Conservation (phyloP, 2,888 invertebrate species). For the Orthosia gracilis region DNA sequence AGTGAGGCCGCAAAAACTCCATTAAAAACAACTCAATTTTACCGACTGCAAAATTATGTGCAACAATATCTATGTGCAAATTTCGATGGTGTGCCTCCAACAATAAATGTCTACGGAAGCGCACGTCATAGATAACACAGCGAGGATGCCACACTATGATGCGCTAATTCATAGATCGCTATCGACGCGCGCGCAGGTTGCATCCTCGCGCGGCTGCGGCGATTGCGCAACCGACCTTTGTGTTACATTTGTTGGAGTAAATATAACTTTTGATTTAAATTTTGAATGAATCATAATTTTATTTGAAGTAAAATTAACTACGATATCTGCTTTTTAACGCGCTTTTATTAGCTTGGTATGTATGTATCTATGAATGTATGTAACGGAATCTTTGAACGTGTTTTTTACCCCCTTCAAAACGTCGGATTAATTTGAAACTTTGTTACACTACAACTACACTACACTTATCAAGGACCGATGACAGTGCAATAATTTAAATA, state of each 20-base stretch:
- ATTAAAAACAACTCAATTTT: background rate
- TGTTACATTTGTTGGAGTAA: slow-evolving; percentile 47
- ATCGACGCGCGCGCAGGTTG: slow-evolving; percentile 54
- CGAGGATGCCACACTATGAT: slow-evolving; percentile 58
- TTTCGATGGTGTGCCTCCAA: slow-evolving; percentile 50
- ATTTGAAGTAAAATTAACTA: background rate
- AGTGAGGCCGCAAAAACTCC: background rate
- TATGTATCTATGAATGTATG: too few species aligned
- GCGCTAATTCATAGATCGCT: slow-evolving; percentile 68
- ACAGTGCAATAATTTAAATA: too few species aligned
- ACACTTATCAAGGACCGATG: too few species aligned
- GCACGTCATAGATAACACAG: slow-evolving; percentile 55
- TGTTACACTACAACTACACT: too few species aligned
- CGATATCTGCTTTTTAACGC: background rate
- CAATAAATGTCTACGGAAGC: slow-evolving; percentile 59
- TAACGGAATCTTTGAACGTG: too few species aligned
- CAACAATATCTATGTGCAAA: slow-evolving; percentile 20
- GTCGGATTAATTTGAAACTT: too few species aligned
- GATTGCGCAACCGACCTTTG: slow-evolving; percentile 67
- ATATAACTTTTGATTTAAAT: background rate
- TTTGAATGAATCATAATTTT: slow-evolving; percentile 7
- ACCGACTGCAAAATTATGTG: background rate
- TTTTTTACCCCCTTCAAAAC: too few species aligned
- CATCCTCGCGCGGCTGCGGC: slow-evolving; percentile 58
- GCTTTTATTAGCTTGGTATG: too few species aligned